Conservation (phyloP, 1,140 invertebrate species). For the Zaprionus tsacasi region DNA sequence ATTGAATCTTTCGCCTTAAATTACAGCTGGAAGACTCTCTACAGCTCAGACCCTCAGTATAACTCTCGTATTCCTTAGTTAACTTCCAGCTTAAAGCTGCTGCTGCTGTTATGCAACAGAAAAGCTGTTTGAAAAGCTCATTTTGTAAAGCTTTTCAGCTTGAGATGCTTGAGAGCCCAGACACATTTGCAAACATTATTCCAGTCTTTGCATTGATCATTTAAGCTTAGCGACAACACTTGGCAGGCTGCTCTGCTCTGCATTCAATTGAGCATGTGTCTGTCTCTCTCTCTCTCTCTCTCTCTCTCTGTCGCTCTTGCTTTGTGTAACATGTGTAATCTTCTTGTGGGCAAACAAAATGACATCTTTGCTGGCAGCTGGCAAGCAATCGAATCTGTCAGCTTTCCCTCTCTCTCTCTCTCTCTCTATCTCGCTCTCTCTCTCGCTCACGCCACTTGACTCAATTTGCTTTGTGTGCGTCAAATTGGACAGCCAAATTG, state of each 20-base stretch:
- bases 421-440: not conserved
- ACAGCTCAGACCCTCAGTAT: too few species aligned
- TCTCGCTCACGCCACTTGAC: slow-evolving; percentile 5
- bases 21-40: not conserved
- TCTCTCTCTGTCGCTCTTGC: not conserved
- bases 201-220: slow-evolving; percentile 6
- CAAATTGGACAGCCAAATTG: slow-evolving; percentile 74
- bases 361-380: slow-evolving; percentile 46
- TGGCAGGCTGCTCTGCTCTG: not conserved
- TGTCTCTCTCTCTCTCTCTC: not conserved
- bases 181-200: slow-evolving; percentile 1
- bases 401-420: not conserved
- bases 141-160: slow-evolving; percentile 1
- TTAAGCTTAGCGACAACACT: slow-evolving; percentile 4
- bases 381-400: slow-evolving; percentile 39
- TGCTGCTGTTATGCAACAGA: not conserved
- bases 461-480: slow-evolving; percentile 70
- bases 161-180: not conserved
- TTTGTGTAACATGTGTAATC: slow-evolving; percentile 53
- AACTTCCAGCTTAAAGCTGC: not conserved
- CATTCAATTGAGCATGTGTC: not conserved
- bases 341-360: slow-evolving; percentile 68
- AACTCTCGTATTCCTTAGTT: too few species aligned
- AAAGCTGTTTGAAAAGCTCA: not conserved
- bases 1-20: not conserved